Evolutionary conservation across 1,140 invertebrate genomes (phyloP), one percentile per base, ranked within the genome.

Genomic region (Parapsyche elsis): DNA sequence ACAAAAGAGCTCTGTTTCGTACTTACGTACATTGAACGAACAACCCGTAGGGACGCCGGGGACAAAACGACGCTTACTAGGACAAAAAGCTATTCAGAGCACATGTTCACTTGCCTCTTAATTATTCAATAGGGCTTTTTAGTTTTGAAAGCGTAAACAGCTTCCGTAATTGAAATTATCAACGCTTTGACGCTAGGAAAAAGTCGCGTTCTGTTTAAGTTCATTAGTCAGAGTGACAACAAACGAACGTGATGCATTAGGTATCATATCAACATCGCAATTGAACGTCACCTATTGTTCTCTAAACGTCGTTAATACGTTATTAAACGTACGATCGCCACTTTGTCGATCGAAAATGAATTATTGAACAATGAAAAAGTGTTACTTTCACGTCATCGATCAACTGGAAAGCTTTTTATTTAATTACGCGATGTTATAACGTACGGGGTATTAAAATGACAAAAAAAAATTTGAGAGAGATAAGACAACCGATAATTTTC

Each of bases 91-190:
- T 64, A 77, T 77, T 77, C 75, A 77, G 14, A 30, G 64, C 75
- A 77, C 75, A 77, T 77, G 75, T 77, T 77, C 73, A 14, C 30
- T 64, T 44, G 16, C 53, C 26, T 19, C 26, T 77, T 49, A 77
- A 77, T 77, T 77, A 77, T 77, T 77, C 57, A 77, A 77, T 77
- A 64, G 75, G 38, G 75, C 57, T 7, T 49, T 77, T 75, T 21
- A 49, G 53, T 49, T 75, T 10, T 75, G 24, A 77, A 77, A 77
- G 21, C 57, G 21, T 75, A 23, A 67, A 67, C 21, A 26, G 23
- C 64, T 67, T 26, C 1, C 53, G 19, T 77, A 77, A 77, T 77
- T 77, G 57, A 53, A 77, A 26, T 76, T 45, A 76, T 76, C 74
- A 49, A 49, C 57, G 14, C 23, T 73, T 73, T 73, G 21, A 73